phyloP scores from a whole-genome alignment of 1,140 invertebrate species.

The Drosophila ananassae region DNA sequence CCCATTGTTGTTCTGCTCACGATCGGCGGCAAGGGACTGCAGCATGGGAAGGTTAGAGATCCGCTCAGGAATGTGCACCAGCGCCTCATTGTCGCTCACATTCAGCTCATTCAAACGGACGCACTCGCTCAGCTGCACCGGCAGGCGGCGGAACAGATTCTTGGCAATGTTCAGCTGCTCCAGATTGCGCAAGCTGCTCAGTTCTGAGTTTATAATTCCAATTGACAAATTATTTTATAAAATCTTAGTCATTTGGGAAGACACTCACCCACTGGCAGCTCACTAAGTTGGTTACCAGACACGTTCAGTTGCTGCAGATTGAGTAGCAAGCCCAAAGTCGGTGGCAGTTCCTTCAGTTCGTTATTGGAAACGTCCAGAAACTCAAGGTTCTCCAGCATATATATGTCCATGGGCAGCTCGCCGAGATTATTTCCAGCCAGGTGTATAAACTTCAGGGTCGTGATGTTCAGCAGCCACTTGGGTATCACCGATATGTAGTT shows the following conservation, averaged over 20 bases:
- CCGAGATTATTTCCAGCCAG: slow-evolving; percentile 76
- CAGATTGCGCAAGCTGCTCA: slow-evolving; percentile 71
- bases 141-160: slow-evolving; percentile 71
- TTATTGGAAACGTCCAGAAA: slow-evolving; percentile 82
- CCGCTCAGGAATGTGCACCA: slow-evolving; percentile 77
- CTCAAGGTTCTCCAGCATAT: slow-evolving; percentile 78
- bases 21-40: slow-evolving; percentile 75
- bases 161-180: slow-evolving; percentile 77
- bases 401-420: slow-evolving; percentile 71
- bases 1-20: slow-evolving; percentile 44
- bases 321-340: slow-evolving; percentile 64
- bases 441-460: slow-evolving; percentile 79
- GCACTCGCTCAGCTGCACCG: slow-evolving; percentile 75
- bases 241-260: not conserved
- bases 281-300: slow-evolving; percentile 70
- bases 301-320: slow-evolving; percentile 72
- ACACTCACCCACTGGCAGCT: slow-evolving; percentile 67
- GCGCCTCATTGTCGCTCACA: slow-evolving; percentile 74
- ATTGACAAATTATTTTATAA: not conserved
- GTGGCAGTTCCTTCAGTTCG: slow-evolving; percentile 64
- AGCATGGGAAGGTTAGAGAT: slow-evolving; percentile 74
- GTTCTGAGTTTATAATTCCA: slow-evolving; percentile 38
- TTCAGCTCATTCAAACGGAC: slow-evolving; percentile 73
- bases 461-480: slow-evolving; percentile 79
- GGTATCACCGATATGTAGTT: slow-evolving; percentile 82